Conservation (phyloP, 2,797 vertebrate genomes). For the Acanthis flammea region DNA sequence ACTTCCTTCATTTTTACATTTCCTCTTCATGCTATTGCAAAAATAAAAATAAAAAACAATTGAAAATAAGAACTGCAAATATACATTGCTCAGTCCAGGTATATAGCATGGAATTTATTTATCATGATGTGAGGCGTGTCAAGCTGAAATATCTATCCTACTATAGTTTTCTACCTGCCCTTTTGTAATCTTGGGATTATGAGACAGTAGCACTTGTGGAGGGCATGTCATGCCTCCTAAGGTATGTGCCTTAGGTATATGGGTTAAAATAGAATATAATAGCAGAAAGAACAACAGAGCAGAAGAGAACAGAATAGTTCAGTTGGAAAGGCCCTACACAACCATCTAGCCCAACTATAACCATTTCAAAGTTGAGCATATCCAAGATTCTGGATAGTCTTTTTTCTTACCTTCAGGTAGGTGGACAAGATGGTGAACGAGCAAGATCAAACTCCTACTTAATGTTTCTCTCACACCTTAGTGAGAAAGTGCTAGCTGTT, state of each 20-base stretch:
- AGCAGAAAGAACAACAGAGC: neutral
- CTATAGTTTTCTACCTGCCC: neutral
- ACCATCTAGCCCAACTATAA: neutral
- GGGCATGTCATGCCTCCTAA: neutral
- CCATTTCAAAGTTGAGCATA: neutral
- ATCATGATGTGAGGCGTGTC: neutral
- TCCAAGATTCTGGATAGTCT: neutral
- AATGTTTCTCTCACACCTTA: neutral
- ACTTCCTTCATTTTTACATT: neutral
- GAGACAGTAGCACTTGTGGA: neutral
- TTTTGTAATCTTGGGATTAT: neutral
- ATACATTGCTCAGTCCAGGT: neutral
- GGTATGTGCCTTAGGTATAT: neutral
- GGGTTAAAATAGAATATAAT: neutral
- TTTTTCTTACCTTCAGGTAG: neutral
- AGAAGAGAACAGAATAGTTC: neutral
- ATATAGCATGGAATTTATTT: neutral
- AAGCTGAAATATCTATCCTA: neutral
- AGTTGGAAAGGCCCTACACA: rapidly evolving
- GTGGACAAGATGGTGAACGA: neutral
- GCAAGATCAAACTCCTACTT: neutral
- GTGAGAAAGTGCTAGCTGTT: neutral
- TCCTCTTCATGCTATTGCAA: neutral
- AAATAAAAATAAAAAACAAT: neutral
- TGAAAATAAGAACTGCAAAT: neutral